phyloP scores from a whole-genome alignment of 2,113 vertebrate genomes.

The Podarcis muralis region DNA sequence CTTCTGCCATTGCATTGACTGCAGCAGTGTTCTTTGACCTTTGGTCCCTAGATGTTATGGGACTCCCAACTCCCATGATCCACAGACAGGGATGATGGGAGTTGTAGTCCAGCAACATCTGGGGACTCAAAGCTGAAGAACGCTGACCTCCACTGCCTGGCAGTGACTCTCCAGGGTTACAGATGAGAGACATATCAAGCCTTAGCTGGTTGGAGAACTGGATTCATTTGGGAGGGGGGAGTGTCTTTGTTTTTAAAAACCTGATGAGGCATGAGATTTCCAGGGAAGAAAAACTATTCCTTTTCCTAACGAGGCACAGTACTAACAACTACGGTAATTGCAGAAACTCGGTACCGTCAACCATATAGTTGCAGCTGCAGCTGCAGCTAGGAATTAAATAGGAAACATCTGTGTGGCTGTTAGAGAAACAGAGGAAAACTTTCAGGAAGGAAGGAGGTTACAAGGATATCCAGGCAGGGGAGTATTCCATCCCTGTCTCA shows the following conservation, averaged over 20 bases:
- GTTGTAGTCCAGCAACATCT: not conserved
- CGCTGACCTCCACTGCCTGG: too few relatives aligned
- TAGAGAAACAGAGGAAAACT: constrained; percentile 73
- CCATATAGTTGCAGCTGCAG: constrained; percentile 61
- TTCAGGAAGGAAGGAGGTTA: constrained; percentile 58
- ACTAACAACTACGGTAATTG: constrained; percentile 63
- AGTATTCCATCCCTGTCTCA: constrained; percentile 56
- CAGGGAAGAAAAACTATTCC: constrained; percentile 63
- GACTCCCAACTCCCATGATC: too few relatives aligned
- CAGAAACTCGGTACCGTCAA: constrained; percentile 63
- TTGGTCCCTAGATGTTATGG: too few relatives aligned
- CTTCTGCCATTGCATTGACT: too few relatives aligned
- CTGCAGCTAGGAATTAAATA: constrained; percentile 73
- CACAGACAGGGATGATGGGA: not conserved
- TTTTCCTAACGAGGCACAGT: constrained; percentile 64
- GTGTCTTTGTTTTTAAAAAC: constrained; percentile 73
- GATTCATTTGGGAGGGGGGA: constrained; percentile 65
- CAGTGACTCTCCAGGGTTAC: too few relatives aligned
- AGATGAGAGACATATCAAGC: too few relatives aligned
- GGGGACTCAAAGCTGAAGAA: not conserved
- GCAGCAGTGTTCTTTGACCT: too few relatives aligned
- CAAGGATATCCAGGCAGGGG: constrained; percentile 54
- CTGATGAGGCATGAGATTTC: constrained; percentile 72
- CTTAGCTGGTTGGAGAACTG: constrained; percentile 45
- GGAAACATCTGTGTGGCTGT: constrained; percentile 80